phyloP scores from a whole-genome alignment of 2,113 vertebrate genomes.

The Pachypanchax playfairii region DNA sequence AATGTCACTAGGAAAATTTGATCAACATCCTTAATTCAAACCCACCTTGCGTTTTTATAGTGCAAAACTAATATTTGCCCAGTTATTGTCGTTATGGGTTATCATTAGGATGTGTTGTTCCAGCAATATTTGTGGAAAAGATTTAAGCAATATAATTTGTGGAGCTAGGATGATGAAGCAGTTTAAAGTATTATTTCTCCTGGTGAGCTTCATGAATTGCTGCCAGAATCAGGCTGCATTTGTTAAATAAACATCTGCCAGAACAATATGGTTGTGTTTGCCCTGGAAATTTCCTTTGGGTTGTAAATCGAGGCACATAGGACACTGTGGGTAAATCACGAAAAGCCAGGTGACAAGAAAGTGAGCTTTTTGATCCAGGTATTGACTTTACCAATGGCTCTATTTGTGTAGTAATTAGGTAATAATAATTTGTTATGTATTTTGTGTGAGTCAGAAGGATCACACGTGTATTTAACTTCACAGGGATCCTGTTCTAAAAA shows the following conservation, averaged over 20 bases:
- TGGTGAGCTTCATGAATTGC: constrained; percentile 29
- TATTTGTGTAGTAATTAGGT: background rate
- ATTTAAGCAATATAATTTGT: constrained; percentile 5
- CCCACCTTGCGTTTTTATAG: background rate
- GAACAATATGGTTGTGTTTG: constrained; percentile 45
- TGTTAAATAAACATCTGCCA: constrained; percentile 30
- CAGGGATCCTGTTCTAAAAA: no score
- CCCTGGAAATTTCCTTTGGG: constrained; percentile 23
- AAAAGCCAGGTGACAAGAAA: background rate
- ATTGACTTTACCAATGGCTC: background rate
- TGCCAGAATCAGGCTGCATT: background rate
- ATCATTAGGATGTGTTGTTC: constrained; percentile 38
- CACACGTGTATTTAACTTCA: constrained; percentile 20
- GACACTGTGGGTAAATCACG: background rate
- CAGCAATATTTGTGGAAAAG: constrained; percentile 26
- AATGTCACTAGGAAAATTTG: constrained; percentile 29
- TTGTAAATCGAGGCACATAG: background rate
- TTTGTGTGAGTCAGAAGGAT: background rate
- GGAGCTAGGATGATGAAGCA: constrained; percentile 17
- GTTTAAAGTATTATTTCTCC: constrained; percentile 16
- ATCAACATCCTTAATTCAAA: constrained; percentile 3
- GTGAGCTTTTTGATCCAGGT: constrained; percentile 29
- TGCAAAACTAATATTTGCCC: constrained; percentile 69
- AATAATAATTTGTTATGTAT: constrained; percentile 33
- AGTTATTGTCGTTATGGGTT: constrained; percentile 56